Conservation (phyloP, 2,888 invertebrate genomes). For the Chaetoderma sp. region DNA sequence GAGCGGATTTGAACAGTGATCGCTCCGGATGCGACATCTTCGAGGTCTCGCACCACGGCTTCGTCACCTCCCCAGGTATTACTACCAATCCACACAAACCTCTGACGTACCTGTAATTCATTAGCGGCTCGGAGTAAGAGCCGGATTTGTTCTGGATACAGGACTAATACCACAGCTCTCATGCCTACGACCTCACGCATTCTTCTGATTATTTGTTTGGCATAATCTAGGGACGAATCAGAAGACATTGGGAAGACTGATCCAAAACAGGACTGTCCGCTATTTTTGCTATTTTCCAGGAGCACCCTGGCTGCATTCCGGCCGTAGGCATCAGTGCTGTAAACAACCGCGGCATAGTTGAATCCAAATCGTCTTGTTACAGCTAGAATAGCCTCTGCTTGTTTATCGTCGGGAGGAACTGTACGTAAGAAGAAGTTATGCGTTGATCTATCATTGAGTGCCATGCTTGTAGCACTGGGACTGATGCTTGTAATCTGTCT, state of each 20-base stretch:
- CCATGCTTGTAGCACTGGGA: conserved; percentile 63
- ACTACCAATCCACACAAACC: conserved; percentile 64
- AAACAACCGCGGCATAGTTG: conserved; percentile 64
- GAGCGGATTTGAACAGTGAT: conserved; percentile 56
- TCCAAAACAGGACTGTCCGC: conserved; percentile 49
- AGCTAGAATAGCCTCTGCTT: conserved; percentile 55
- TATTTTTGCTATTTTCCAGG: conserved; percentile 39
- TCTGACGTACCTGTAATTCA: conserved; percentile 49
- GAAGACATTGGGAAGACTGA: conserved; percentile 46
- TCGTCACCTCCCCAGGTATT: conserved; percentile 55
- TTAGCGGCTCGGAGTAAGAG: conserved; percentile 63
- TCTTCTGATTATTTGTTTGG: conserved; percentile 44
- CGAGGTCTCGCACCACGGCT: conserved; percentile 46
- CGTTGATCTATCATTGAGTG: conserved; percentile 46
- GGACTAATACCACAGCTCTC: conserved; percentile 64
- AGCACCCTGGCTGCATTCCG: conserved; percentile 57
- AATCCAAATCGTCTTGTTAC: conserved; percentile 58
- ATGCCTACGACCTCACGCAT: conserved; percentile 54
- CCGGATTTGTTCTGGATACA: conserved; percentile 53
- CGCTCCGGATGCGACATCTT: conserved; percentile 60
- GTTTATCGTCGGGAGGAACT: conserved; percentile 61
- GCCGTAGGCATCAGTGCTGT: conserved; percentile 61
- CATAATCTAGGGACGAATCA: conserved; percentile 45
- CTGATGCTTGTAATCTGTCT: conserved; percentile 62
- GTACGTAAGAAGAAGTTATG: conserved; percentile 60